Evolutionary conservation across 2,888 invertebrate genomes (phyloP), one percentile per base, ranked within the genome.

Genomic region (Rhodophaea formosa): DNA sequence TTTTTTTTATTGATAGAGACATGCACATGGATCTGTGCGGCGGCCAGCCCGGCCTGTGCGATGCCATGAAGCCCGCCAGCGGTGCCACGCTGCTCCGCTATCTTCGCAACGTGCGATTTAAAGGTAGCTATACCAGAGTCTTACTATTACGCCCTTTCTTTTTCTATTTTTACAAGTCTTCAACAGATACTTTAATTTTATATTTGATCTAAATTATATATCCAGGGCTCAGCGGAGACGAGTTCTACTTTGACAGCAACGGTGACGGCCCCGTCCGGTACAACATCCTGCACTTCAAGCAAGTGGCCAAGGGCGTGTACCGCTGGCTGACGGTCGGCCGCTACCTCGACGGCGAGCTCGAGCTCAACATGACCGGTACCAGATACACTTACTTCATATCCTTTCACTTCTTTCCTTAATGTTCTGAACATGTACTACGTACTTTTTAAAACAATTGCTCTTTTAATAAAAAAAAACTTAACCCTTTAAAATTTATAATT

Each of bases 231-330:
- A 97, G 96, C 71, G 97, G 97, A 0, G 97, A 97, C 82, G 93
- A 95, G 74, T 98, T 98, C 83, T 95, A 94, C 67, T 98, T 98
- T 83, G 97, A 98, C 80, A 91, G 87, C 56, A 95, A 96, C 71
- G 98, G 98, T 1, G 98, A 98, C 80, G 98, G 98, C 0, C 98
- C 98, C 0, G 97, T 98, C 8, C 94, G 98, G 45, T 98, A 98
- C 92, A 96, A 98, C 79, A 98, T 98, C 70, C 95, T 98, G 66
- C 98, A 98, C 85, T 98, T 97, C 92, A 97, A 97, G 79, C 97
- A 97, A 79, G 93, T 94, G 15, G 86, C 93, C 17, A 92, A 90
- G 1, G 96, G 95, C 10, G 93, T 93, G 65, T 97, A 95, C 83
- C 94, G 94, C 68, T 97, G 97, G 97, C 90, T 97, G 51, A 93